phyloP scores from a whole-genome alignment of 2,888 invertebrate genomes.

The Keiferia lycopersicella region DNA sequence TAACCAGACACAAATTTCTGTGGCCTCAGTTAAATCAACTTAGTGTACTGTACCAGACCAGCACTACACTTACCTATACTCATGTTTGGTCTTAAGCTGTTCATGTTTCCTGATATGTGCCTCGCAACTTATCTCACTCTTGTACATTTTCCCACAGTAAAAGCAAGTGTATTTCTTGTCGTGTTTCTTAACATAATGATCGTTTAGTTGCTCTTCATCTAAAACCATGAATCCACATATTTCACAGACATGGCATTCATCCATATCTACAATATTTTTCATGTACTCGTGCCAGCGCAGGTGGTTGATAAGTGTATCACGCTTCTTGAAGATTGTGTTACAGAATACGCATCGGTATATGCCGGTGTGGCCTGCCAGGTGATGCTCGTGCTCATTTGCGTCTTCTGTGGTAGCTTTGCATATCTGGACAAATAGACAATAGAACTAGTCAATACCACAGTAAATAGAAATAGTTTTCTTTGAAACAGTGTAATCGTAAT shows the following conservation, averaged over 20 bases:
- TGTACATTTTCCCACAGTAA: slow-evolving; percentile 69
- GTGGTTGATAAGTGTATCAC: slow-evolving; percentile 58
- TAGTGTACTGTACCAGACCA: too few relatives aligned
- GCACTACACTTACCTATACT: slow-evolving; percentile 39
- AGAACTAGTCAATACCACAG: too few relatives aligned
- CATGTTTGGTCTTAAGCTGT: slow-evolving; percentile 36
- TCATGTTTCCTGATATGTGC: slow-evolving; percentile 69
- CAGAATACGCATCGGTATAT: slow-evolving; percentile 60
- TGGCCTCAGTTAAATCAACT: too few relatives aligned
- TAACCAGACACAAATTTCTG: too few relatives aligned
- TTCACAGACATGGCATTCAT: slow-evolving; percentile 59
- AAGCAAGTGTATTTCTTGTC: slow-evolving; percentile 63
- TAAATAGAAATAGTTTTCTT: too few relatives aligned
- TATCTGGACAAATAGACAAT: slow-evolving; percentile 47
- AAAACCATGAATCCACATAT: slow-evolving; percentile 57
- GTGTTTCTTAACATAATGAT: slow-evolving; percentile 58
- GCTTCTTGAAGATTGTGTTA: slow-evolving; percentile 57
- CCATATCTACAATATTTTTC: slow-evolving; percentile 39
- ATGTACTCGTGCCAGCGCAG: slow-evolving; percentile 55
- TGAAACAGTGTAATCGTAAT: too few relatives aligned
- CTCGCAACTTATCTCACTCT: slow-evolving; percentile 58
- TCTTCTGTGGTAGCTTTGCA: slow-evolving; percentile 61
- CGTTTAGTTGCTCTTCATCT: slow-evolving; percentile 45
- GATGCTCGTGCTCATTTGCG: slow-evolving; percentile 54
- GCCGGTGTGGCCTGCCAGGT: slow-evolving; percentile 58